Base-by-base conservation (phyloP, 53 echinoderm and acorn worm species). In the Arbacia lixula region DNA sequence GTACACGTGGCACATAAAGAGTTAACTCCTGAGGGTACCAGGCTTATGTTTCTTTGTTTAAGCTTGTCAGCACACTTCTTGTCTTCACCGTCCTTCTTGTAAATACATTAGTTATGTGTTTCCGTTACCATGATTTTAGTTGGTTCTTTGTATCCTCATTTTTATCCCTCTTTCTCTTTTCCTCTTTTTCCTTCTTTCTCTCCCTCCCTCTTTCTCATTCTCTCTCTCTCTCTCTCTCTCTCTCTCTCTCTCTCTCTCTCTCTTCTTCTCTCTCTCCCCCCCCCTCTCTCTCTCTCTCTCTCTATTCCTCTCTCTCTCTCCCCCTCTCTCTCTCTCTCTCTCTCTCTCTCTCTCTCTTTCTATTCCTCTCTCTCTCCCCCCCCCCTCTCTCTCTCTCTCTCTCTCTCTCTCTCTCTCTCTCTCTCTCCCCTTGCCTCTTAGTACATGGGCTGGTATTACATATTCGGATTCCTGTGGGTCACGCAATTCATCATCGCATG, bases 381-480 rank as follows among this genome's bases (percentile, higher is more conserved):
- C n/a, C n/a, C n/a, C n/a, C n/a, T n/a, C n/a, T n/a, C 3, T 8
- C 14, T 6, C 26, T 60, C 30, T 60, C 26, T 27, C 1, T 3
- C 0, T 0, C 6, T 26, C 9, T 58, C 0, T 14, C 3, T 30
- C 20, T 2, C 17, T 55, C 1, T 0, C 17, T 31, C 40, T 43
- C 41, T 3, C 27, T 11, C 12, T 17, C 41, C 4, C 28, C 28
- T 17, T n/a, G 3, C 6, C 37, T 50, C 33, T 4, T 68, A 96
- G 96, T 93, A 93, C 75, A 93, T 96, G 89, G 89, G 86, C 40
- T 93, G 91, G 88, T 93, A 93, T 37, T 91, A 88, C 86, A 62
- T 96, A 16, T 96, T 96, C 28, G 96, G 96, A 1, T 41, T 96
- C 6, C 82, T 96, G 3, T 96, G 96, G 96, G 96, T 93, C 5